Evolutionary conservation across 1,140 invertebrate species (phyloP), one percentile per base, ranked within the genome.

Genomic region (Brachionus koreanus): DNA sequence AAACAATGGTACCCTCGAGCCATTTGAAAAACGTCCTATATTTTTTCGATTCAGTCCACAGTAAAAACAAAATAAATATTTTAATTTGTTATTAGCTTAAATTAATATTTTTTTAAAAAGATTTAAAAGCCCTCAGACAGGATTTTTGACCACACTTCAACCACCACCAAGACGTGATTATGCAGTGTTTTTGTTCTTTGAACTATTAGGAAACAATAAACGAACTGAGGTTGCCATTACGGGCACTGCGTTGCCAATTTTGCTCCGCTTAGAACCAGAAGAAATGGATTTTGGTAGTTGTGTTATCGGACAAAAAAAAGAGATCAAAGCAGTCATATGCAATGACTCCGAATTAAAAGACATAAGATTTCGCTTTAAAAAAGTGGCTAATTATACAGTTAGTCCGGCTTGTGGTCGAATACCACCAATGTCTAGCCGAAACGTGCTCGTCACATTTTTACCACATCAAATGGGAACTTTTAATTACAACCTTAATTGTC

Each of bases 41-140:
- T 87, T 86, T 83, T 88, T 89, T 83, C 84, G 86, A 69, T 88
- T 89, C 75, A 88, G 87, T 83, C 88, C 88, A 79, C 86, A 87
- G 88, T 88, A 84, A 79, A 61, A 13, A 42, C 13, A 65, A 16
- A 29, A n/a, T 52, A 7, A 12, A 19, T n/a, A 23, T n/a, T 33
- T 43, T 42, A n/a, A 6, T 46, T 5, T 16, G 10, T 0, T 65
- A 33, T 12, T 35, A 65, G 6, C 4, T 42, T 9, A 3, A 79
- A 81, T 33, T 19, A n/a, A n/a, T n/a, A n/a, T n/a, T n/a, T 25
- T 57, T 23, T 82, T 84, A 13, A 61, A 42, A 65, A 88, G 88
- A 82, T 88, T 87, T 87, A 85, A 86, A 84, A 39, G 83, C n/a
- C 84, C 86, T 3, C 85, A 86, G 33, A 79, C 85, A 77, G 87